Base-by-base conservation (phyloP, 2,888 invertebrate species). In the Tinea trinotella region DNA sequence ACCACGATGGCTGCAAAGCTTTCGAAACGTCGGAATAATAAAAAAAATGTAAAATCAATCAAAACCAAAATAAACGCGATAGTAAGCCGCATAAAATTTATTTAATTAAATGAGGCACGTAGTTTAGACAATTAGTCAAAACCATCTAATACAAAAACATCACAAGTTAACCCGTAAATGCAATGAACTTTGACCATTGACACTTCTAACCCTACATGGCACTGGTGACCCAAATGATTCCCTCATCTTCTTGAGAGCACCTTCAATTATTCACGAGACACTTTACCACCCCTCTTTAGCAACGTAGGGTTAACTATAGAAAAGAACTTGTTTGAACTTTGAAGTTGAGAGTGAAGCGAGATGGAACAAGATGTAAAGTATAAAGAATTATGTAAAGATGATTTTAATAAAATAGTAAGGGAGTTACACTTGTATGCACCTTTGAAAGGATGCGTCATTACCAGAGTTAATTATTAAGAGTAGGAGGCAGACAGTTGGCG, bases 241-340 rank as follows among this genome's bases (percentile, higher is more conserved):
- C 50, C 50, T 50, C 48, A 9, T 20, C 12, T 48, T 50, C 50
- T 50, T 50, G 48, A 19, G 17, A 48, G 24, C 24, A 24, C 50
- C 24, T 46, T 50, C 24, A 50, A 50, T 50, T 50, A 50, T 50
- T 50, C 24, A 50, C 10, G 12, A 24, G 50, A 50, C 18, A 50
- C 50, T 50, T 24, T 24, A 12, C 4, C 7, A 17, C 19, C 50
- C 22, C 24, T 24, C n/a, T 24, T 18, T 48, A 17, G 13, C 36
- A 7, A 12, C 46, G 46, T 24, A 50, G 50, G 50, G 50, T 50
- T 50, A 50, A 48, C 18, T 48, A 20, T 48, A 48, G 30, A 30
- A 48, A 48, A 49, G 24, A 24, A 50, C 13, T 24, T 50, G 50
- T 50, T 50, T 50, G 50, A 50, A 50, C 24, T 50, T 50, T 50